Evolutionary conservation across 1,140 invertebrate genomes (phyloP), one percentile per base, ranked within the genome.

Genomic region (Myzus persicae): DNA sequence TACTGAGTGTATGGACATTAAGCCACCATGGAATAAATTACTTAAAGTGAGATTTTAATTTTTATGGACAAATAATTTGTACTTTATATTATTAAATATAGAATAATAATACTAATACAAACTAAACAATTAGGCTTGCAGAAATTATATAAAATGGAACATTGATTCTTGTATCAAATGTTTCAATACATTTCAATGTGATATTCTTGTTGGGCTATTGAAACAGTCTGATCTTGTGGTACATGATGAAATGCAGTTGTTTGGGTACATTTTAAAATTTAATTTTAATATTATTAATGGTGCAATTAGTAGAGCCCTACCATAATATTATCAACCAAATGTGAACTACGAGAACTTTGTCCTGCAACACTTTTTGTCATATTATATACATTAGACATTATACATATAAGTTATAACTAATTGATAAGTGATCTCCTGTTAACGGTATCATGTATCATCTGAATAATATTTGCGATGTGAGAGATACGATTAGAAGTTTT

Each of bases 91-190:
- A 40, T 24, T 6, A 24, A n/a, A 42, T 84, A 9, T 84, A 40
- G 8, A 82, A 82, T 82, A 40, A 40, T 40, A 84, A 40, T 84
- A 42, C 22, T 84, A 26, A 85, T 85, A 85, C 11, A 31, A 40
- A 44, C 44, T 31, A 31, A 44, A 44, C 14, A 85, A 85, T 93
- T 94, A 97, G 95, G 96, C 96, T 4, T 98, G 98, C 94, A 96
- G 97, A 94, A 97, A 98, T 94, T 99, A 98, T 95, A 96, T 99
- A 40, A 98, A 98, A 95, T 98, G 98, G 97, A 99, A 99, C 95
- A 96, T 97, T 94, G 97, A 99, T 42, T 97, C 97, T 40, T 96
- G 96, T 94, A 97, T 97, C 26, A 95, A 96, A 9, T 98, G 98
- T 94, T 98, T 99, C 95, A 96, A 96, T 1, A 97, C 97, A 94